Base-by-base conservation (phyloP, 2,113 vertebrate species). In the Gobio gobio region DNA sequence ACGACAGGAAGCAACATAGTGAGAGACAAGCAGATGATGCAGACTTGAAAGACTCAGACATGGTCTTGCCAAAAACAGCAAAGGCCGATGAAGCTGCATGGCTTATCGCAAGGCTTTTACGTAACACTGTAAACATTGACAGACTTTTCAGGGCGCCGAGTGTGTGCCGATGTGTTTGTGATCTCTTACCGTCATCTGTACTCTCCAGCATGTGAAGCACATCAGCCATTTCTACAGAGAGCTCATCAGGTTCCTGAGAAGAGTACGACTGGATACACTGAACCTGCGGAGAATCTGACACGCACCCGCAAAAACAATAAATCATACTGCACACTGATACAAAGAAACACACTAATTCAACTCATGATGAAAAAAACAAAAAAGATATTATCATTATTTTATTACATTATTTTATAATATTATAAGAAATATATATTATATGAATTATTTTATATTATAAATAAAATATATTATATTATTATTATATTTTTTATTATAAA, bases 181-280 rank as follows among this genome's bases (percentile, higher is more conserved):
- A 16, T 3, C 63, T 74, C 91, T 3, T 91, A 99, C 98, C 98
- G 0, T 99, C 97, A 0, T 97, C 96, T 0, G 97, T 98, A 91
- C 94, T 95, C 90, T 99, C 97, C 80, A 98, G 94, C 85, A 98
- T 94, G 91, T 97, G 98, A 84, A 99, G 93, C 78, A 99, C 91
- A 12, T 99, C 98, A 0, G 98, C 98, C 92, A 98, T 95, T 86
- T 99, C 98, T 72, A 99, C 93, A 1, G 97, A 97, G 76, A 99
- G 94, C 90, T 99, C 98, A 3, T 99, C 98, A 0, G 97, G 96
- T 89, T 99, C 96, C 93, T 99, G 98, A 87, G 97, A 95, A 33
- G 96, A 92, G 0, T 98, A 98, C 0, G 97, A 97, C 92, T 98
- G 98, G 83, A 99, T 96, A 1, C 98, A 99, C 91, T 99, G 98